Percentiles rank a stretch among this genome's conserved stretches.
phyloP scores from a whole-genome alignment of 2,113 vertebrate species.

The Syrmaticus mikado region DNA sequence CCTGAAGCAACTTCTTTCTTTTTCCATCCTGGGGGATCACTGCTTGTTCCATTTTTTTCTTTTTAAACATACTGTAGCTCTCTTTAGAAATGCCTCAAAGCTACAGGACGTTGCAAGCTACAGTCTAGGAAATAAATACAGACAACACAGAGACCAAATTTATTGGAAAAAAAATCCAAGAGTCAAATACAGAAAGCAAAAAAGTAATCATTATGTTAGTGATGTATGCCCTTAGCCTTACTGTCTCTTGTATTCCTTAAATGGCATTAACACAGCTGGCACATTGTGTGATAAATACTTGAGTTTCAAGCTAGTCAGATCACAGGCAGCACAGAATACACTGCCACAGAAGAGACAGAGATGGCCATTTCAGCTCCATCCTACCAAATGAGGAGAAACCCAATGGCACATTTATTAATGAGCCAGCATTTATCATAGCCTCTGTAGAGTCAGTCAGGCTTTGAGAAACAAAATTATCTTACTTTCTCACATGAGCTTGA shows the following conservation, averaged over 20 bases:
- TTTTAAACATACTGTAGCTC: not conserved
- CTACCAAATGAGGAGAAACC: not conserved
- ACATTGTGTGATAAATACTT: not conserved
- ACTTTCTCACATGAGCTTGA: not conserved
- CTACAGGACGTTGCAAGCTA: not conserved
- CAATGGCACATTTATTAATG: not conserved
- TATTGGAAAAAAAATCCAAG: not conserved
- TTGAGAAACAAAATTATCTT: not conserved
- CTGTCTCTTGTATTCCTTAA: not conserved
- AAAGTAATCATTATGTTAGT: not conserved
- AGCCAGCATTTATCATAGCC: not conserved
- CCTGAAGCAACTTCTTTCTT: not conserved
- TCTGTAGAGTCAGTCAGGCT: not conserved
- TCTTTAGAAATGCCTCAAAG: not conserved
- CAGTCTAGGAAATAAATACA: not conserved
- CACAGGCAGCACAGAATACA: not conserved
- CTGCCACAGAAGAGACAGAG: not conserved
- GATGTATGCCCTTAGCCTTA: not conserved
- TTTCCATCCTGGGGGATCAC: not conserved
- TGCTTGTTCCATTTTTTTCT: constrained; percentile 5
- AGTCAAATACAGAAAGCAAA: not conserved
- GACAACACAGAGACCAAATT: not conserved
- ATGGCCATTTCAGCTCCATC: not conserved
- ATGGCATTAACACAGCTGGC: not conserved
- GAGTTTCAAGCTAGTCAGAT: not conserved